A percentile compares a stretch with the other conserved stretches of the same genome.
phyloP scores from a whole-genome alignment of 1,140 invertebrate genomes.

The Musca domestica region DNA sequence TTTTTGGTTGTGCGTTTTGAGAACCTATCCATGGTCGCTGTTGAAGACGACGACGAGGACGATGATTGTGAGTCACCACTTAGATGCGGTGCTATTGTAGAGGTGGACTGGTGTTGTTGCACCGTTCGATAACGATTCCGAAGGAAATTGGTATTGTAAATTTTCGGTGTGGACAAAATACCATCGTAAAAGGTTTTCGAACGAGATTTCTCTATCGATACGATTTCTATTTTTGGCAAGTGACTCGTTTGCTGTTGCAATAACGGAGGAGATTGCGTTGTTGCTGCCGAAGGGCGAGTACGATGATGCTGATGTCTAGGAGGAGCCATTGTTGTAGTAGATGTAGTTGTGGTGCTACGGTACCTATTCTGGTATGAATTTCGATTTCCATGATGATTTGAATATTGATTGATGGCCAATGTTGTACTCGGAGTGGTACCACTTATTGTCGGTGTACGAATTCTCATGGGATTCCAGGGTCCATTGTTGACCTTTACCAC shows the following conservation, averaged over 20 bases:
- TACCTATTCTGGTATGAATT: background rate
- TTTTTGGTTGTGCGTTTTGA: slow-evolving; percentile 45
- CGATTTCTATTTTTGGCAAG: slow-evolving; percentile 19
- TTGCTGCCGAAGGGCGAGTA: background rate
- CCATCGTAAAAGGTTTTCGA: slow-evolving; percentile 49
- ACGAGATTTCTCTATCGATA: slow-evolving; percentile 43
- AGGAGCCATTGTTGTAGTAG: slow-evolving; percentile 1
- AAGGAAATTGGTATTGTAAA: slow-evolving; percentile 4
- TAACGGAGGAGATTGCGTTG: background rate
- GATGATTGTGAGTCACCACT: too few relatives aligned
- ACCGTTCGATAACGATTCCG: slow-evolving; percentile 4
- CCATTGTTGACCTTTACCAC: slow-evolving; percentile 33
- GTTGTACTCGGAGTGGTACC: slow-evolving; percentile 25
- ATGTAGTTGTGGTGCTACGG: slow-evolving; percentile 8
- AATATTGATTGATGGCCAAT: background rate
- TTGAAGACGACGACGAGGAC: background rate
- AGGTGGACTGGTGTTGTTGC: background rate
- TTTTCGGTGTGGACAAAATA: slow-evolving; percentile 37
- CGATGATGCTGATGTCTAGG: slow-evolving; percentile 21
- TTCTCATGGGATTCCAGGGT: slow-evolving; percentile 46
- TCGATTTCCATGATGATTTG: background rate
- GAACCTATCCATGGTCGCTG: slow-evolving; percentile 3
- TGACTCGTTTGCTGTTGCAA: background rate
- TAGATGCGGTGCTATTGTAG: background rate
- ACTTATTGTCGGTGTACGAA: slow-evolving; percentile 24